Evolutionary conservation across 2,888 invertebrate species (phyloP), one percentile per base, ranked within the genome.

Genomic region (Pachycephus smyrnensis): DNA sequence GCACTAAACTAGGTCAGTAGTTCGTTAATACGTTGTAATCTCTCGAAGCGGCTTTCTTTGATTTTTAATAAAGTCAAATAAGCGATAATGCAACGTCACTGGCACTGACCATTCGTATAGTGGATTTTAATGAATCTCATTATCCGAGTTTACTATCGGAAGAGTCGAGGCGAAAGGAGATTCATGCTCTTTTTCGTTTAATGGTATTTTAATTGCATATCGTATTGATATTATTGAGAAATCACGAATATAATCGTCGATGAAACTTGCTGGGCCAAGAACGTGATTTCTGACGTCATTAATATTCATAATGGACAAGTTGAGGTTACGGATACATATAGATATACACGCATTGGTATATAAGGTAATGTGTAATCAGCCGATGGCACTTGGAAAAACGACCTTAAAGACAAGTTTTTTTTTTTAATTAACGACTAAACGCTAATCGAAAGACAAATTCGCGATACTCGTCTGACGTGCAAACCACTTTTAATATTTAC

Each of bases 361-460:
- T 1, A 9, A 6, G 6, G 40, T 9, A 40, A 55, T 55, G 40
- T 55, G 23, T 55, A 55, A 55, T 23, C 40, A 55, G 40, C 23
- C 23, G 6, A 55, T 15, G 23, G 40, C 23, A 55, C 23, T 6
- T 23, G 15, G 40, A 23, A 55, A 23, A 23, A 55, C 23, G 15
- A 55, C 40, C 40, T 55, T 55, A 23, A 35, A 55, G 1, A 55
- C 2, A 9, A 9, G 23, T 9, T 55, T 55, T 55, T 55, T 37
- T 23, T 23, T 40, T 6, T 76, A 30, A 76, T 73, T 76, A 76
- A 40, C 76, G 73, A n/a, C 76, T 23, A 30, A 40, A 12, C 76
- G 76, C 32, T 40, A 76, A 76, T 36, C 33, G 68, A 73, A 73
- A 73, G 76, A 35, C 69, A 76, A 76, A 76, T 32, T 71, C 71